phyloP scores from a whole-genome alignment of 2,888 invertebrate genomes.

The Emmelina monodactyla region DNA sequence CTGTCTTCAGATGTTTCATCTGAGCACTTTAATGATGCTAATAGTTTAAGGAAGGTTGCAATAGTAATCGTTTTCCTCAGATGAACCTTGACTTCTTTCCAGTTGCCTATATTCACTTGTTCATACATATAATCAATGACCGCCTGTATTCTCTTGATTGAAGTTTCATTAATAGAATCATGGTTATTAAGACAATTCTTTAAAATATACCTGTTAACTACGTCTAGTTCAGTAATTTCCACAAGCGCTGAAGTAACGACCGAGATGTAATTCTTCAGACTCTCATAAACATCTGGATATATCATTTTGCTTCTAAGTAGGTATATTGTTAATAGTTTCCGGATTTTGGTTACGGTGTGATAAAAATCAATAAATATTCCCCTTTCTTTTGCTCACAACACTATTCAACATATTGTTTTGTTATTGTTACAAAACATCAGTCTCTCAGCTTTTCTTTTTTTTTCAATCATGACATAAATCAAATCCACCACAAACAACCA shows the following conservation, averaged over 20 bases:
- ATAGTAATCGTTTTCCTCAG: constrained; percentile 50
- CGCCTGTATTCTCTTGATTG: constrained; percentile 39
- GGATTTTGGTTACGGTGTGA: no score
- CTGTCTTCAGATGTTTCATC: constrained; percentile 25
- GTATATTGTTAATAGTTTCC: no score
- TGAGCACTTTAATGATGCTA: constrained; percentile 27
- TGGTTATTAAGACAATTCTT: constrained; percentile 25
- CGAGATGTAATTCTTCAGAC: constrained; percentile 28
- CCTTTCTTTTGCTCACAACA: no score
- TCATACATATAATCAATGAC: constrained; percentile 65
- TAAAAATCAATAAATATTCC: no score
- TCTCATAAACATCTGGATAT: constrained; percentile 18
- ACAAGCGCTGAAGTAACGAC: constrained; percentile 25
- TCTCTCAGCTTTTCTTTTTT: no score
- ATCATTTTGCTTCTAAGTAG: no score
- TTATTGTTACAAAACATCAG: no score
- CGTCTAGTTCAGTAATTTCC: constrained; percentile 39
- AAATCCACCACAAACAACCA: no score
- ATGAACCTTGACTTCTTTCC: constrained; percentile 76
- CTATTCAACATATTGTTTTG: no score
- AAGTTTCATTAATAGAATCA: constrained; percentile 22
- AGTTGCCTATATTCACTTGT: constrained; percentile 85
- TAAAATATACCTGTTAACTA: constrained; percentile 34
- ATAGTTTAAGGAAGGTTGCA: constrained; percentile 41
- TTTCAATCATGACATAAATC: no score